Evolutionary conservation across 1,140 invertebrate species (phyloP), one percentile per base, ranked within the genome.

Genomic region (Scaptomyza graminum): DNA sequence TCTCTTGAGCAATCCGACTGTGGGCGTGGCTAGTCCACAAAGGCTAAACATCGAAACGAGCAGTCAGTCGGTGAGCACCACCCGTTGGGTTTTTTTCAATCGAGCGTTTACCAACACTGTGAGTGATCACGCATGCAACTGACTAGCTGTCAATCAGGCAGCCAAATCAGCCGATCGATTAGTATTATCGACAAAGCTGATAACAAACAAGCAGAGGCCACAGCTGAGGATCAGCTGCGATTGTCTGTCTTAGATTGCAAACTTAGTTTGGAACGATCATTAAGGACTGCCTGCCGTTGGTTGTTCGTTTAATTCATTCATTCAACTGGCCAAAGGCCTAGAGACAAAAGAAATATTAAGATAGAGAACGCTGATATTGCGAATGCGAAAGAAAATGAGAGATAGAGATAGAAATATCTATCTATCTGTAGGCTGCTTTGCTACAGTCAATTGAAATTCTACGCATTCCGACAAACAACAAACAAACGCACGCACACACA

Each of bases 371-470:
- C 18, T 22, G 43, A 11, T n/a, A 47, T 54, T 16, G 39, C 31
- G 31, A 34, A 9, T 34, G 31, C 25, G 62, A 34, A 44, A n/a
- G 6, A 28, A 13, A 39, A 22, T 16, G 41, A 12, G 18, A 13
- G 63, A 43, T 46, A 46, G 9, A 37, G 61, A 60, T 57, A 61
- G 46, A 44, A 31, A 62, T 50, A 18, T 47, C 56, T 41, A 18
- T 47, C 51, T 65, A 22, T 12, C 16, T 13, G 46, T 66, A 57
- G 15, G 31, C 51, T 71, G 31, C 51, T 71, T 74, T 67, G 69
- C 82, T 71, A 82, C 78, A 87, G 82, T 87, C 82, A 87, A 87
- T 87, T 87, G 82, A 87, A 82, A 87, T 87, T 87, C 83, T 85
- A 87, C 82, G 82, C 82, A 85, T 85, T 85, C 82, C 82, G 73